Base-by-base conservation (phyloP, 2,888 invertebrate genomes). In the Ganaspis brasiliensis region DNA sequence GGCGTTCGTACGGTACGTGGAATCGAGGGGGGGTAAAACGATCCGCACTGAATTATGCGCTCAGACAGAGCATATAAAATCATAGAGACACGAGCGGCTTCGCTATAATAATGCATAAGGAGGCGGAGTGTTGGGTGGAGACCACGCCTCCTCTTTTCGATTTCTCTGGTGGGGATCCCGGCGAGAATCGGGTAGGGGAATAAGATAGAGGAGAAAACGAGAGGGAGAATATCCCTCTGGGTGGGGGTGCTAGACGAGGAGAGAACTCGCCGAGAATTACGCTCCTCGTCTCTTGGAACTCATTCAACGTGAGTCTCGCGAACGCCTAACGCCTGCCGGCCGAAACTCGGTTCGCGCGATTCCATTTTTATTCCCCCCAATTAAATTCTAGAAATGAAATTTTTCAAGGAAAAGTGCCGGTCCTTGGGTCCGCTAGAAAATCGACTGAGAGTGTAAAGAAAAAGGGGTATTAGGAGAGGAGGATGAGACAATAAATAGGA, bases 51-150 rank as follows among this genome's bases (percentile, higher is more conserved):
- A 81, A 81, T 81, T 79, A 87, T 87, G 86, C 86, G 82, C 83
- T 81, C 82, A 80, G 84, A 85, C 83, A 82, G 84, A 86, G 88
- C 89, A 88, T 88, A 89, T 89, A 89, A 90, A 90, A 90, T 90
- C 90, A 91, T 91, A 91, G 88, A 89, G 86, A 85, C 86, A 87
- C 86, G 85, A 84, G 87, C 83, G 83, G 81, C 78, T 75, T 78
- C 56, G 78, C 81, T 89, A 91, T 91, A 90, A 91, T 91, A 91
- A 91, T 91, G 91, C 90, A 91, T 91, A 91, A 91, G 90, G 88
- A 85, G 91, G 91, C 89, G 91, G 89, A 83, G 83, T 83, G 78
- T 74, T 73, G 79, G 83, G 86, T 76, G 83, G 77, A 83, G 81
- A 85, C 88, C 89, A 89, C 90, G 89, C 89, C 86, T 77, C 85